Base-by-base conservation (phyloP, 2,888 invertebrate species). In the Dermolepida albohirtum region DNA sequence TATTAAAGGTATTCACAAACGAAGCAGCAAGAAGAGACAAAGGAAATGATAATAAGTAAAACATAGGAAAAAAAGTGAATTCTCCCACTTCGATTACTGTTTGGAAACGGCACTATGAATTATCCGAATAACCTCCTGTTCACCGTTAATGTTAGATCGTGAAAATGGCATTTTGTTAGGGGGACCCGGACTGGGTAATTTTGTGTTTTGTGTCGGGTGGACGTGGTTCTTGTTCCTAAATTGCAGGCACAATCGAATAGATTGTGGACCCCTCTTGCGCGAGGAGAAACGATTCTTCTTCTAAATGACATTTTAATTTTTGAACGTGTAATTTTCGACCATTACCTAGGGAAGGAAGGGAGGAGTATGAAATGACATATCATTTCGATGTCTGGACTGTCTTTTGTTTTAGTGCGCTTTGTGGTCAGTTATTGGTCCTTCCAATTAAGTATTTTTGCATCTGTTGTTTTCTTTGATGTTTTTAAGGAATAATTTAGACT, bases 241-340 rank as follows among this genome's bases (percentile, higher is more conserved):
- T 34, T 34, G 34, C 34, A 34, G 34, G 6, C 34, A 34, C 34
- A 34, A 34, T 34, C 34, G 34, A 34, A 34, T 34, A 34, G 34
- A 34, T 6, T 34, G 34, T 6, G 34, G 34, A 6, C 6, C 34
- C 4, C 34, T 6, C 34, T 34, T 34, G 34, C 34, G 34, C 34
- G 8, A 34, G 10, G 8, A 34, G 34, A 34, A 34, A 34, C 34
- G 6, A 34, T 7, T 12, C 16, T 14, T 29, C 16, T 75, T 66
- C 64, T 80, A 80, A 80, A 79, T 80, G 80, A 78, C 79, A 80
- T 80, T 80, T 80, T 80, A 80, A 79, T 79, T 79, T 75, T 73
- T 72, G 29, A 77, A 77, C 75, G 74, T 78, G 73, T 78, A 73
- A 78, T 78, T 77, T 75, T 71, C 69, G 65, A 66, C 74, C 73